phyloP scores from a whole-genome alignment of 2,797 vertebrate genomes.

The Carapus acus region DNA sequence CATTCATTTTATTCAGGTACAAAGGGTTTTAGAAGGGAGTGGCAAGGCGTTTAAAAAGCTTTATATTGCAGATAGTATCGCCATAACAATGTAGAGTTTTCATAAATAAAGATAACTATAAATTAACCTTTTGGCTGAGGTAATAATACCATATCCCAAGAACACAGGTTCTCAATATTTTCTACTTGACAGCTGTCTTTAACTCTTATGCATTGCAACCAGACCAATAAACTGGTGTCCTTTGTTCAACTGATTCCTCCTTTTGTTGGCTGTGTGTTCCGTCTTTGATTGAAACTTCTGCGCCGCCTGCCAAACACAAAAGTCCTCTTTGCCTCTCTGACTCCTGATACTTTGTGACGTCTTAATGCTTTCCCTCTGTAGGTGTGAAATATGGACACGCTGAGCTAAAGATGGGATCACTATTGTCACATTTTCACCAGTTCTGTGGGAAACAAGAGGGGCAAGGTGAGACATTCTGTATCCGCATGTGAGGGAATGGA shows the following conservation, averaged over 20 bases:
- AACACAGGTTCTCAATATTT: too few relatives aligned
- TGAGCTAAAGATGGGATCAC: conserved; percentile 66
- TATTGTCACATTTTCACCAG: conserved; percentile 63
- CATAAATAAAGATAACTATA: too few relatives aligned
- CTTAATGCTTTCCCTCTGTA: conserved; percentile 38
- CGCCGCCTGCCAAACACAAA: neutral
- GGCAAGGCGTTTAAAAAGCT: conserved; percentile 31
- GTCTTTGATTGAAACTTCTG: neutral
- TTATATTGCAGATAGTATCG: conserved; percentile 22
- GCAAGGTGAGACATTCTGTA: conserved; percentile 68
- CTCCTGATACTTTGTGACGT: neutral
- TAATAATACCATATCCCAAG: too few relatives aligned
- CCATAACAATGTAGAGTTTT: neutral
- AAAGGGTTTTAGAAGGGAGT: conserved; percentile 49
- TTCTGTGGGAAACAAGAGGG: conserved; percentile 57
- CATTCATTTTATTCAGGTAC: conserved; percentile 22
- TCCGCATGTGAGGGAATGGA: too few relatives aligned
- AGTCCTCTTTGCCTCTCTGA: neutral
- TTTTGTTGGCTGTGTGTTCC: conserved; percentile 12
- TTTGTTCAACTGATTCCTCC: conserved; percentile 11
- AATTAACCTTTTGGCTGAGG: too few relatives aligned
- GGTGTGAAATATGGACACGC: conserved; percentile 66
- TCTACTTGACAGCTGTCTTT: too few relatives aligned
- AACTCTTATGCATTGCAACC: too few relatives aligned
- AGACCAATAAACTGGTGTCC: too few relatives aligned